Percentiles rank a stretch among this genome's conserved stretches.
Evolutionary conservation across 2,888 invertebrate genomes (phyloP).

Genomic region (Phaonia tiefii): DNA sequence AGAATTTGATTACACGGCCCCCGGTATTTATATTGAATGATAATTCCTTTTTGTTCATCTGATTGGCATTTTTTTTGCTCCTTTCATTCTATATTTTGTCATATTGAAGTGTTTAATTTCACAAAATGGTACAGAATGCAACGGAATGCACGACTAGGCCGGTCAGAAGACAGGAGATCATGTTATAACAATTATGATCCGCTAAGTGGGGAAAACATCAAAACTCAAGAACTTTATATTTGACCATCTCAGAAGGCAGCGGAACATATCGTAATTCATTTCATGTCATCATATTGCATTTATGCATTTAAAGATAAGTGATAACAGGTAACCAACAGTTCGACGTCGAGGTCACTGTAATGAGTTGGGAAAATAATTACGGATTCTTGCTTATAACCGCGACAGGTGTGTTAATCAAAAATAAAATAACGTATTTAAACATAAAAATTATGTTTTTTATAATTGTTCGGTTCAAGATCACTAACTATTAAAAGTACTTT

Average conservation of each 20-base stretch:
- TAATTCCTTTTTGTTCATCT: slow-evolving; percentile 53
- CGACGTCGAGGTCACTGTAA: no score
- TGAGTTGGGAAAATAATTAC: no score
- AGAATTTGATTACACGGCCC: slow-evolving; percentile 51
- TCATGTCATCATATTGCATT: background rate
- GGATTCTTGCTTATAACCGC: no score
- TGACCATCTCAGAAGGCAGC: background rate
- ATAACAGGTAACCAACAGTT: no score
- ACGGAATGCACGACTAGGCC: background rate
- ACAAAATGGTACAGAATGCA: slow-evolving; percentile 44
- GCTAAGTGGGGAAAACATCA: slow-evolving; percentile 15
- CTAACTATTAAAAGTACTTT: no score
- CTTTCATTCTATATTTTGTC: slow-evolving; percentile 57
- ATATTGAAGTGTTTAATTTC: slow-evolving; percentile 66
- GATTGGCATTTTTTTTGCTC: slow-evolving; percentile 9
- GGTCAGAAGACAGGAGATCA: background rate
- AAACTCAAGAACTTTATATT: slow-evolving; percentile 53
- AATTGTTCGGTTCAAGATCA: no score
- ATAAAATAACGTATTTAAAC: no score
- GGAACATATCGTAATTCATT: background rate
- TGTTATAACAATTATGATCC: background rate
- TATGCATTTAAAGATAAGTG: background rate
- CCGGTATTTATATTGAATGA: slow-evolving; percentile 66
- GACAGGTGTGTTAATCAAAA: no score
- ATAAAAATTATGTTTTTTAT: no score